phyloP scores from a whole-genome alignment of 2,113 vertebrate genomes.

The Mesocricetus auratus region DNA sequence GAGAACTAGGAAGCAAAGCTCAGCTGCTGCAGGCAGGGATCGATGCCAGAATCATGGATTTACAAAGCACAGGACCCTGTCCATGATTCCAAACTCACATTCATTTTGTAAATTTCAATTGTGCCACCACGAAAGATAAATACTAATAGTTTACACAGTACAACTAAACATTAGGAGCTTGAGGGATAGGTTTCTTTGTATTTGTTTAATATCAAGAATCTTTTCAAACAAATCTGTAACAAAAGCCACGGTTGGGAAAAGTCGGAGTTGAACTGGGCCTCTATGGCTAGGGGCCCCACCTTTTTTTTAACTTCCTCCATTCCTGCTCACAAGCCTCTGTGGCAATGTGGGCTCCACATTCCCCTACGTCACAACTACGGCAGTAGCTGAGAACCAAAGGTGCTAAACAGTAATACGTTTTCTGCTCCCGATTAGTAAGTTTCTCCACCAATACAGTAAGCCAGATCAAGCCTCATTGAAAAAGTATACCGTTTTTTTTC shows the following conservation, averaged over 20 bases:
- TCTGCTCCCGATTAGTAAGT: background rate
- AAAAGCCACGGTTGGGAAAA: background rate
- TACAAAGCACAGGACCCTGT: no score
- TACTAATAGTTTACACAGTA: background rate
- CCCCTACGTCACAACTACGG: background rate
- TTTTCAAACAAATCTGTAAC: background rate
- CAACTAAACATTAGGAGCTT: background rate
- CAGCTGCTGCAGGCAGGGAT: background rate
- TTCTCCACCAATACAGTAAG: background rate
- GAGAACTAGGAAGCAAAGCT: background rate
- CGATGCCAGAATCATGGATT: rapidly evolving
- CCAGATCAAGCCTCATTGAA: background rate
- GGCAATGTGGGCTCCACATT: background rate
- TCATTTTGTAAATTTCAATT: slow-evolving; percentile 10
- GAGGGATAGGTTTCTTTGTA: background rate
- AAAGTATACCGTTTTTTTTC: background rate
- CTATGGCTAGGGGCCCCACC: background rate
- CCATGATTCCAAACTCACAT: background rate
- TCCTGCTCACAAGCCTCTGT: background rate
- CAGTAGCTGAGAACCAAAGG: background rate
- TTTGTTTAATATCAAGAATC: background rate
- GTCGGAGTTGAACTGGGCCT: background rate
- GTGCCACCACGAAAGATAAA: slow-evolving; percentile 11
- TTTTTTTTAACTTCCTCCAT: background rate
- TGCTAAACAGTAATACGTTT: background rate